Percentiles rank a stretch among this genome's conserved stretches.
Evolutionary conservation across 2,888 invertebrate genomes (phyloP).

Genomic region (Bombyx huttoni): DNA sequence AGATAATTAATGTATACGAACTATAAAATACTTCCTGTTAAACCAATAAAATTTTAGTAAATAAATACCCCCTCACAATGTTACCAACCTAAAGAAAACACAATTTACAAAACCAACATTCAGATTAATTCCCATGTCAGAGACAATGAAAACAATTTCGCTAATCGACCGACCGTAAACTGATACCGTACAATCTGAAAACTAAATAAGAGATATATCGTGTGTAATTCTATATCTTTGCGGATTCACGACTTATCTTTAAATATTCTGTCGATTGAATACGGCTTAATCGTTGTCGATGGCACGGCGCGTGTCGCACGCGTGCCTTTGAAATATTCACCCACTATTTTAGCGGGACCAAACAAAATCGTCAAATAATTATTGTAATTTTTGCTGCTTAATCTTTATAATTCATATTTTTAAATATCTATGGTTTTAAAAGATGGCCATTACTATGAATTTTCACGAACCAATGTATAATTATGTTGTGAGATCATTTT

Average conservation of each 20-base stretch:
- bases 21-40: too few relatives aligned
- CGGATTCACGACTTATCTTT: conserved; percentile 48
- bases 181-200: conserved; percentile 59
- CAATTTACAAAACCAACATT: conserved; percentile 31
- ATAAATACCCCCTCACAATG: conserved; percentile 1
- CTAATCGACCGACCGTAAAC: conserved; percentile 38
- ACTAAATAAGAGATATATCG: conserved; percentile 58
- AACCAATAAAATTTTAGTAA: too few relatives aligned
- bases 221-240: conserved; percentile 58
- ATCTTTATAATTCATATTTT: not conserved
- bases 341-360: conserved; percentile 27
- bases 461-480: not conserved
- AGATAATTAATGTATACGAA: too few relatives aligned
- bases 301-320: conserved; percentile 45
- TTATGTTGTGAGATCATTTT: not conserved
- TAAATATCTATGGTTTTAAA: not conserved
- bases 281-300: conserved; percentile 40
- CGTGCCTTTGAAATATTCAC: conserved; percentile 47
- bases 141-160: conserved; percentile 42
- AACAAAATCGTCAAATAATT: conserved; percentile 1
- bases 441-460: not conserved
- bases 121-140: conserved; percentile 21
- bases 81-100: conserved; percentile 3
- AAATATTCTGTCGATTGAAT: conserved; percentile 41
- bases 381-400: conserved; percentile 1